Percentiles rank a stretch among this genome's conserved stretches.
Evolutionary conservation across 2,113 vertebrate species (phyloP).

Genomic region (Heteronetta atricapilla): DNA sequence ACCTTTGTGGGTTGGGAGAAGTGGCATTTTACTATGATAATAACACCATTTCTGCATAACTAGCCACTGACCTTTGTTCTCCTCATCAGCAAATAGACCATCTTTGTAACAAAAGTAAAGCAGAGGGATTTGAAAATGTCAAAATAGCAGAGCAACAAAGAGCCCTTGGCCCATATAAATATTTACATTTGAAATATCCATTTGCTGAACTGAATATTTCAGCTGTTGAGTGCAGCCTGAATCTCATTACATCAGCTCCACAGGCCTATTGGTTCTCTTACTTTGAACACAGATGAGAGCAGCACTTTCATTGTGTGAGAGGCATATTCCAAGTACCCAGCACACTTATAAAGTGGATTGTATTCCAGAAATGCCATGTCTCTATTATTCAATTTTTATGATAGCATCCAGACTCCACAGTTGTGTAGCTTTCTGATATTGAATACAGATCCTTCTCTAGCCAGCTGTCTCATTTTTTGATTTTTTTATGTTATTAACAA

Average conservation of each 20-base stretch:
- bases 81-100: constrained; percentile 31
- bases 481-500: constrained; percentile 46
- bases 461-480: constrained; percentile 58
- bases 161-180: constrained; percentile 65
- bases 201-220: constrained; percentile 56
- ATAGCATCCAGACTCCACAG: constrained; percentile 70
- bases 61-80: constrained; percentile 47
- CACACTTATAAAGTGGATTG: constrained; percentile 36
- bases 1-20: background rate
- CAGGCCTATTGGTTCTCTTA: constrained; percentile 45
- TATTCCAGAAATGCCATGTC: constrained; percentile 66
- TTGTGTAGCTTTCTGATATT: constrained; percentile 63
- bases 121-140: constrained; percentile 59
- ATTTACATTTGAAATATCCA: constrained; percentile 70
- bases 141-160: constrained; percentile 52
- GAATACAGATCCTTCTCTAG: constrained; percentile 50
- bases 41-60: constrained; percentile 46
- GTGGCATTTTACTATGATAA: constrained; percentile 36
- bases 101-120: constrained; percentile 52
- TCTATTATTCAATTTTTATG: constrained; percentile 51
- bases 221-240: constrained; percentile 61
- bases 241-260: constrained; percentile 44
- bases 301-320: constrained; percentile 37
- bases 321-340: constrained; percentile 55
- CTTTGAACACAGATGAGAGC: constrained; percentile 65